Evolutionary conservation across 2,113 vertebrate genomes (phyloP).

Genomic region (Connochaetes taurinus): DNA sequence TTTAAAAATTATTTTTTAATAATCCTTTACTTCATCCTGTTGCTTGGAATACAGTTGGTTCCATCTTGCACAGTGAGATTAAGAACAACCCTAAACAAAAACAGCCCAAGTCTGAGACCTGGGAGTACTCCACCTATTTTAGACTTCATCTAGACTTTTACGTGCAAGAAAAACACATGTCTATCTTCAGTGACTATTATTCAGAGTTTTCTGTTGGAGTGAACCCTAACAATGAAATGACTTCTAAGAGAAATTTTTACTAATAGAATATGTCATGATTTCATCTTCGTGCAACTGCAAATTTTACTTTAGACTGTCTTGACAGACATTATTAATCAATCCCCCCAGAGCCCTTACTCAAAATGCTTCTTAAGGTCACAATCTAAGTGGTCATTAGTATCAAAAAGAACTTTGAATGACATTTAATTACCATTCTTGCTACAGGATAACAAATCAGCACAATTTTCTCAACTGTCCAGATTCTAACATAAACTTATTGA

Average conservation of each 20-base stretch:
- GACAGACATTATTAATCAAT: not conserved
- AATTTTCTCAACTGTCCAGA: not conserved
- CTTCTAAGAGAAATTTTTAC: not conserved
- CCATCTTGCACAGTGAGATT: not conserved
- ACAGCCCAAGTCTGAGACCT: too few relatives aligned
- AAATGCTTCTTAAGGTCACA: conserved; percentile 23
- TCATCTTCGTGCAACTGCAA: not conserved
- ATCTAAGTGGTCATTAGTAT: conserved; percentile 31
- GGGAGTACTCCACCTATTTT: not conserved
- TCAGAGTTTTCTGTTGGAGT: not conserved
- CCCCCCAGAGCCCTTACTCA: not conserved
- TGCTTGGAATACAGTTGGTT: not conserved
- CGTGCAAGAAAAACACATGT: not conserved
- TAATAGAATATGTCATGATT: not conserved
- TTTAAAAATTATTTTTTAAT: not conserved
- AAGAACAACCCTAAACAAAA: not conserved
- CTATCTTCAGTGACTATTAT: not conserved
- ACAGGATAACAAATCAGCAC: not conserved
- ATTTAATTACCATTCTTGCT: not conserved
- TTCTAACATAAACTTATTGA: not conserved
- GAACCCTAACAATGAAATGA: not conserved
- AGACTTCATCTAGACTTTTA: not conserved
- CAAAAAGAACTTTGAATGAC: conserved; percentile 7
- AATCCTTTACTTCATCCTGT: not conserved
- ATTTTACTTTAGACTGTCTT: not conserved